phyloP scores from a whole-genome alignment of 2,888 invertebrate species.

The Heliconius hortense region DNA sequence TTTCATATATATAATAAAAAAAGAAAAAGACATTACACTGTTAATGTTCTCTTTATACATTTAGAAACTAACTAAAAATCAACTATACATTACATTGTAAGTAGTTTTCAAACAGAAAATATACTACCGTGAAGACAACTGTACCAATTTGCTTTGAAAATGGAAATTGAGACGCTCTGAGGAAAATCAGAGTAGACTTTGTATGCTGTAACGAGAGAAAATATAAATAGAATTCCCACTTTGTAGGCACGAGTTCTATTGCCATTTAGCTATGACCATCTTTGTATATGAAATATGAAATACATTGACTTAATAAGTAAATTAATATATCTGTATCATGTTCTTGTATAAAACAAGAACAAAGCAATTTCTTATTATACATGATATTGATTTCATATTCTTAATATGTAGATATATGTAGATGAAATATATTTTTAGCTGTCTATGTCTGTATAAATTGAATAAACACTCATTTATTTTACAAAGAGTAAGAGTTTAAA shows the following conservation, averaged over 20 bases:
- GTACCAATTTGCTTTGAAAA: conserved; percentile 27
- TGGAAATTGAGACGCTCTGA: conserved; percentile 32
- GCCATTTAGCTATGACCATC: background rate
- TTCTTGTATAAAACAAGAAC: background rate
- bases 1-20: background rate
- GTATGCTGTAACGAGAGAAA: conserved; percentile 33
- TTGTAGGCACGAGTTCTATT: conserved; percentile 7
- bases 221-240: conserved; percentile 18
- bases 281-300: background rate
- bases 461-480: background rate
- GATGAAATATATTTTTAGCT: too few relatives aligned
- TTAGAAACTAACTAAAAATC: background rate
- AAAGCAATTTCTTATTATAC: background rate
- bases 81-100: background rate
- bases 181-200: conserved; percentile 34
- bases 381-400: background rate
- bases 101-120: conserved; percentile 2
- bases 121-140: conserved; percentile 8
- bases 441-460: background rate
- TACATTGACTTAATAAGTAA: background rate
- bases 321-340: background rate
- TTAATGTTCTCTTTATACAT: conserved; percentile 4
- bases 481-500: background rate
- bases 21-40: background rate
- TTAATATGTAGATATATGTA: background rate